Conservation (phyloP, 64 coral and sea anemone species). For the Dendrophyllia cribrosa region DNA sequence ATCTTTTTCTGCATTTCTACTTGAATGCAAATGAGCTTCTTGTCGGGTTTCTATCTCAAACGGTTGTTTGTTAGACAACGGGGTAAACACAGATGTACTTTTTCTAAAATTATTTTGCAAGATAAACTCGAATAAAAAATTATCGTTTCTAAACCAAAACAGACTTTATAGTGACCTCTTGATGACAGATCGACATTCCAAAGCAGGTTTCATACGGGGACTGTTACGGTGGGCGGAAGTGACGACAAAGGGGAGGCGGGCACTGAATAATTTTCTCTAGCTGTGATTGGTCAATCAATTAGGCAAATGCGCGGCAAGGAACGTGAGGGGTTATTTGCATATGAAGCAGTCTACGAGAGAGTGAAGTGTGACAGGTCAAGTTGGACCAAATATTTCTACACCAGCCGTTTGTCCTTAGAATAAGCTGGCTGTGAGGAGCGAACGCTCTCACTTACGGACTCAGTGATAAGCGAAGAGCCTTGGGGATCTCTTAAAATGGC, state of each 20-base stretch:
- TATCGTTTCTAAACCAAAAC: background rate
- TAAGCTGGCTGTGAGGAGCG: background rate
- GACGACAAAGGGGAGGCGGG: conserved; percentile 62
- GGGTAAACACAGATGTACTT: too few species aligned
- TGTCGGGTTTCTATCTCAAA: too few species aligned
- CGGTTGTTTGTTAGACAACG: too few species aligned
- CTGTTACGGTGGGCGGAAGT: conserved; percentile 63
- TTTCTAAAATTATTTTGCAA: background rate
- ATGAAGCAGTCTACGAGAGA: conserved; percentile 35
- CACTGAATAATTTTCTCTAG: background rate
- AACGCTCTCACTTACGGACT: conserved; percentile 4
- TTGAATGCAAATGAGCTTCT: too few species aligned
- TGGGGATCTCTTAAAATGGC: conserved; percentile 50
- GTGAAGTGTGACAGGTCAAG: conserved; percentile 7
- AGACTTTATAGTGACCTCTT: background rate
- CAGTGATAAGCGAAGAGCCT: background rate
- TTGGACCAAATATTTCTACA: conserved; percentile 1
- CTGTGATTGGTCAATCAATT: conserved; percentile 64
- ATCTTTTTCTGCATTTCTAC: too few species aligned
- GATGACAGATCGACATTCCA: background rate
- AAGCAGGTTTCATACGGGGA: background rate
- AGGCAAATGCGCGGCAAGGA: conserved; percentile 60
- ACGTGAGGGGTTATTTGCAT: conserved; percentile 40
- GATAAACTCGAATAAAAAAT: background rate
- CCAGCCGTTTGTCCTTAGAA: background rate